Evolutionary conservation across 2,888 invertebrate species (phyloP).

Genomic region (Acronicta alni): DNA sequence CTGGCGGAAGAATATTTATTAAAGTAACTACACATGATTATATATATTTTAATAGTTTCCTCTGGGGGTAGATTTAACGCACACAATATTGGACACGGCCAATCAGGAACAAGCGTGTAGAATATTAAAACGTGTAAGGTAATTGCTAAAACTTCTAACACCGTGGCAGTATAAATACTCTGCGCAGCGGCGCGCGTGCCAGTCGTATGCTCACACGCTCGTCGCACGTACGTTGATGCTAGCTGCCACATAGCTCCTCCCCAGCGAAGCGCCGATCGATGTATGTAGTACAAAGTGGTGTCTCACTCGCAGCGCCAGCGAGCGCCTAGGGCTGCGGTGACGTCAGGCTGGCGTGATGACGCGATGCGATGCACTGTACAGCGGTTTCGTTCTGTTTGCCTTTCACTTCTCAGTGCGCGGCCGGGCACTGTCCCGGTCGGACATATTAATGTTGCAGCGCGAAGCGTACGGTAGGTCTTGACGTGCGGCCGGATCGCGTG

Average conservation of each 20-base stretch:
- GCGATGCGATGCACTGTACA: not conserved
- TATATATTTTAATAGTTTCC: no score
- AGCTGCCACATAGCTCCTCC: not conserved
- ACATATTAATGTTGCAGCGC: not conserved
- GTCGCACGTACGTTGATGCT: not conserved
- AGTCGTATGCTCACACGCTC: not conserved
- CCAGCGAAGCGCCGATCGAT: not conserved
- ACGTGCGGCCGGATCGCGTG: not conserved
- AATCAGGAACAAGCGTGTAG: no score
- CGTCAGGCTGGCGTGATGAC: not conserved
- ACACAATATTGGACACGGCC: no score
- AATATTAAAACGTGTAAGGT: no score
- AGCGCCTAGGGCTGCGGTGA: not conserved
- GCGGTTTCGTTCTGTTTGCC: not conserved
- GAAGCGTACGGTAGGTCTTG: conserved; percentile 2
- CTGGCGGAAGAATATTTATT: no score
- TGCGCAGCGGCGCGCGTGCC: not conserved
- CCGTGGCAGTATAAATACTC: not conserved
- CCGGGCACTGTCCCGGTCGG: not conserved
- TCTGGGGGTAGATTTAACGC: no score
- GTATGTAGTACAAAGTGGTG: not conserved
- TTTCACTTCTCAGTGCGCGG: not conserved
- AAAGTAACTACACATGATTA: no score
- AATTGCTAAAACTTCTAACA: no score
- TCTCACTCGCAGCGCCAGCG: not conserved